phyloP scores from a whole-genome alignment of 2,797 vertebrate species.

The Neosilurus hyrtlii region DNA sequence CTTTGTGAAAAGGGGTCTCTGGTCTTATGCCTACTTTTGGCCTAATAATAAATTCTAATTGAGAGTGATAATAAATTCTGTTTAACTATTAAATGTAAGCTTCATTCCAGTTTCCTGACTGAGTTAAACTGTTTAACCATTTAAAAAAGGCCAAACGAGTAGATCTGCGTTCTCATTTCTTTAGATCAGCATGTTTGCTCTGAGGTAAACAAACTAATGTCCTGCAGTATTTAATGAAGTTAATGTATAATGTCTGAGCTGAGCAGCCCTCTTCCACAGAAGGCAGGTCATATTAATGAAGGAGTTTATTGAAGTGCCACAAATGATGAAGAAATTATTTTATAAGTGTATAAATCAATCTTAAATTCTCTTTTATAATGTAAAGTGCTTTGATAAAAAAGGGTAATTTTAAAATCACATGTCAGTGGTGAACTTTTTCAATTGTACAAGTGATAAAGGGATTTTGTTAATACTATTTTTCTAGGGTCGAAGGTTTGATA shows the following conservation, averaged over 20 bases:
- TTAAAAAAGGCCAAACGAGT: neutral
- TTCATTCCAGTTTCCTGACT: neutral
- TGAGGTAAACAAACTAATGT: neutral
- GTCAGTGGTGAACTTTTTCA: neutral
- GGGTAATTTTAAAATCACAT: neutral
- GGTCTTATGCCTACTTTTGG: neutral
- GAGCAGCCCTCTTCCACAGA: neutral
- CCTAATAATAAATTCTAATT: neutral
- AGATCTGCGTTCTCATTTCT: neutral
- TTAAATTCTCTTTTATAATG: neutral
- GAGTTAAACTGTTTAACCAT: neutral
- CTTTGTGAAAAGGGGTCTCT: neutral
- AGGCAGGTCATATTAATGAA: constrained; percentile 1
- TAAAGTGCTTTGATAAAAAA: neutral
- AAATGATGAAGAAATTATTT: constrained; percentile 21
- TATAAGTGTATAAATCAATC: neutral
- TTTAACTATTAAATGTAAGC: neutral
- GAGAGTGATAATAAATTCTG: neutral
- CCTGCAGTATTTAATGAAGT: neutral
- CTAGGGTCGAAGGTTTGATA: neutral
- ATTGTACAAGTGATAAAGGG: neutral
- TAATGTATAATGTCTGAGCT: constrained; percentile 26
- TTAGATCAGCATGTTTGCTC: neutral
- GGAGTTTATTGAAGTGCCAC: constrained; percentile 36
- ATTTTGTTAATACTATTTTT: constrained; percentile 14